Base-by-base conservation (phyloP, 2,797 vertebrate genomes). In the Gambelia wislizenii region DNA sequence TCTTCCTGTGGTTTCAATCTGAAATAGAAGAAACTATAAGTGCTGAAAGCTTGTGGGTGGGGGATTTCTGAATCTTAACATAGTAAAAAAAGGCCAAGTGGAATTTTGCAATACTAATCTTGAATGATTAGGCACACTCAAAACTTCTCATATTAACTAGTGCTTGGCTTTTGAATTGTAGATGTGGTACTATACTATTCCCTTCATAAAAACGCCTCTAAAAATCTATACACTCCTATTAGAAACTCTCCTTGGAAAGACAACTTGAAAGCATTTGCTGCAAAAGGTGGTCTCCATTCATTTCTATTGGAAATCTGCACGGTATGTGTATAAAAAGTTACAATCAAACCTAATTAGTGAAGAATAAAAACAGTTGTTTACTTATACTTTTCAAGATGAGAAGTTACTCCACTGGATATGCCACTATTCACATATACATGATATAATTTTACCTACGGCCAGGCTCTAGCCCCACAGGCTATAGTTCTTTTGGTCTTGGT, bases 81-180 rank as follows among this genome's bases (percentile, higher is more conserved):
- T 79, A 84, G 59, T 87, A 89, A 13, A 91, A 77, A 91, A 88
- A 83, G 89, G 59, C 27, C 2, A 89, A 91, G 61, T 74, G 89
- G 77, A 93, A 91, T 89, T 78, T 92, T 91, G 67, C 69, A 93
- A 0, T 75, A 82, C 47, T 94, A 88, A 91, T 91, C 84, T 87
- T 91, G 49, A 89, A 89, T 91, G 90, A 69, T 74, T 89, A 90
- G 27, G 44, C 88, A 1, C 91, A 92, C 56, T 93, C 92, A 86
- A 82, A 92, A 92, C 85, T 90, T 25, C 67, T 93, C 42, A 81
- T 90, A 47, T 0, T 88, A 87, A 54, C 72, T 92, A 52, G 69
- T 89, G 69, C 70, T 94, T 91, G 74, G 27, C 78, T 87, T 78
- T 36, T 67, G 49, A 49, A 59, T 49, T 70, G 70, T 67, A 36